Conservation (phyloP, 2,888 invertebrate species). For the Lasius fuliginosus region DNA sequence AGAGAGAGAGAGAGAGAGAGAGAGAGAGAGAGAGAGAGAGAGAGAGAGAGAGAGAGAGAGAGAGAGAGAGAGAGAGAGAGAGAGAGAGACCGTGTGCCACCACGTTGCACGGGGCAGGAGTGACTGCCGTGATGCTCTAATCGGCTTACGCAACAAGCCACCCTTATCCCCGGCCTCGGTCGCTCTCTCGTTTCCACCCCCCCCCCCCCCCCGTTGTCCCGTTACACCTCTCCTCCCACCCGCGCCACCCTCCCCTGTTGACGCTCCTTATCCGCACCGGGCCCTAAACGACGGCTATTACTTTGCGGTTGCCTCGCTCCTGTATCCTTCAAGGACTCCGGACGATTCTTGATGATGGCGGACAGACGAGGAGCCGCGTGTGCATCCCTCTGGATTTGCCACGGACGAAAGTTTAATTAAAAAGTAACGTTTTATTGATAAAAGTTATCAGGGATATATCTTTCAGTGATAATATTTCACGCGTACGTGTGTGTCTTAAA, state of each 20-base stretch:
- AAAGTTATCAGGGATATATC: background rate
- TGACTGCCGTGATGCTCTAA: conserved; percentile 84
- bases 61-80: background rate
- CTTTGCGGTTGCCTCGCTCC: conserved; percentile 69
- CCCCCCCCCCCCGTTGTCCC: conserved; percentile 60
- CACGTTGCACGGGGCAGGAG: conserved; percentile 68
- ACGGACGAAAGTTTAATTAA: conserved; percentile 24
- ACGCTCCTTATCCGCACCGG: conserved; percentile 52
- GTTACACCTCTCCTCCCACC: conserved; percentile 44
- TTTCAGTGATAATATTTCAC: background rate
- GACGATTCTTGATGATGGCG: conserved; percentile 13
- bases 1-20: conserved; percentile 1
- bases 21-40: background rate
- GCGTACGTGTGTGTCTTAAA: background rate
- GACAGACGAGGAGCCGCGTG: background rate
- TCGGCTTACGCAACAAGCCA: conserved; percentile 84
- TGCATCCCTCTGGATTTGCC: conserved; percentile 1
- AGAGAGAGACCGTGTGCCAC: conserved; percentile 48
- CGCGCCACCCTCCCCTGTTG: conserved; percentile 3
- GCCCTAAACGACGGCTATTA: conserved; percentile 72
- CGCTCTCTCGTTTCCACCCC: conserved; percentile 64
- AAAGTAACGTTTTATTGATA: background rate
- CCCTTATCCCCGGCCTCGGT: conserved; percentile 76
- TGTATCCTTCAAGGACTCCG: conserved; percentile 33
- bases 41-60: background rate